A percentile compares a stretch with the other conserved stretches of the same genome.
Conservation (phyloP, 2,113 vertebrate species). For the Mohoua ochrocephala region DNA sequence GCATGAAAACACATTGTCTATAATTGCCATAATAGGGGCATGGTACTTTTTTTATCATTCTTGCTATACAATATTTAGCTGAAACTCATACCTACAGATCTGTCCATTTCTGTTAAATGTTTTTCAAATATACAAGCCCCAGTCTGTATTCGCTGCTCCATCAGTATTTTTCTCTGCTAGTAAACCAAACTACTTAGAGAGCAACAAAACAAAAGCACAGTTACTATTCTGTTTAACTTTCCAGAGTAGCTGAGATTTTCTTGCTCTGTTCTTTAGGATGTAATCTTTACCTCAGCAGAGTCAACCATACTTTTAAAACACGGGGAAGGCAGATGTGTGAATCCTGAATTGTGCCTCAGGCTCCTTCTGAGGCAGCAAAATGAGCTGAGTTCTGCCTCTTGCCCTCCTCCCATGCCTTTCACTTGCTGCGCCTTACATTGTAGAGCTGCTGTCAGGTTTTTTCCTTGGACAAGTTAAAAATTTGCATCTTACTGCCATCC, state of each 20-base stretch:
- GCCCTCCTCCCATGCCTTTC: rapidly evolving
- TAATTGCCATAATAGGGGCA: background rate
- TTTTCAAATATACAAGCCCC: background rate
- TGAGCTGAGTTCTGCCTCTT: background rate
- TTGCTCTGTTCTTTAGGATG: background rate
- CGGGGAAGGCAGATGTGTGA: background rate
- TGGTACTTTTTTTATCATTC: background rate
- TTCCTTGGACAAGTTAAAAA: background rate
- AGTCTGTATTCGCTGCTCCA: background rate
- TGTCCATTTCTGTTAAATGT: background rate
- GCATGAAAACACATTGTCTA: background rate
- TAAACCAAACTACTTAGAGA: background rate
- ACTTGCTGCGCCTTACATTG: background rate
- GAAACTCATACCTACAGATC: background rate
- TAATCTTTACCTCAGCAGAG: background rate
- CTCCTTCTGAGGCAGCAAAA: background rate
- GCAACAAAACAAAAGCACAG: background rate
- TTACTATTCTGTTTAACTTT: background rate
- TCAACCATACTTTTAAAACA: background rate
- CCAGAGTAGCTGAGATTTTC: background rate
- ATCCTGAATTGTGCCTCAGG: background rate
- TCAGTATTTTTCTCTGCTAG: background rate
- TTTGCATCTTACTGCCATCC: background rate
- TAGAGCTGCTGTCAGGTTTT: background rate
- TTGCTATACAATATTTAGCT: background rate